Evolutionary conservation across 37 sponge, comb jelly and placozoan genomes (phyloP), one percentile per base, ranked within the genome.

Genomic region (Tethya wilhelma): DNA sequence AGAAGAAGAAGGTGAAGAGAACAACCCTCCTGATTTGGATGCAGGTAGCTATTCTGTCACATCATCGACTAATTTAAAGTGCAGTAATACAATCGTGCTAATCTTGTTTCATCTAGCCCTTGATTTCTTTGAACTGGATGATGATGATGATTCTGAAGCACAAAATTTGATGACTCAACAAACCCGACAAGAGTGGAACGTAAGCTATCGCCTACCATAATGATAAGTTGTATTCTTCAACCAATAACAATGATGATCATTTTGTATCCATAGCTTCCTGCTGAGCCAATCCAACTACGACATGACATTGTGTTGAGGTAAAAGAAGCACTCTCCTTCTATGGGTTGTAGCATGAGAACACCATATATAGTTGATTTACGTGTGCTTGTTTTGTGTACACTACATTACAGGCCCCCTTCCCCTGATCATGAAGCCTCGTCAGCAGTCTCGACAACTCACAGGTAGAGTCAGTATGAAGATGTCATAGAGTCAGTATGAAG

Each of bases 221-320:
- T 39, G 44, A 2, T 8, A 8, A 62, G 25, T 62, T 49, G 63
- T 62, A 62, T 14, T 26, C 7, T 62, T 17, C 22, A 26, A 25
- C 23, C 7, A 25, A n/a, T 62, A 62, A 8, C 26, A n/a, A 62
- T 62, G 19, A 25, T 25, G 23, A 62, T 62, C n/a, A n/a, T n/a
- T n/a, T 2, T 33, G 28, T 19, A 31, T 53, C 37, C 59, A 60
- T 33, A 89, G 84, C 56, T 89, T 42, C 89, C 89, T 37, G 59
- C 78, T 17, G 89, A 89, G 59, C 79, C 89, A 20, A 81, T 89
- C 57, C 88, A 75, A 77, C 68, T 88, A 28, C 38, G 83, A 39
- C 82, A 88, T 59, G 76, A 88, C 34, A 0, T 86, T 38, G 68
- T 76, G 32, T 8, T 43, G 69, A 67, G 77, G 84, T 84, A 0